A percentile compares a stretch with the other conserved stretches of the same genome.
These are phyloP conservation scores for Gymnothorax javanicus DNA, from an alignment of 2,797 vertebrate genomes.

Conservation along the genomic window DNA sequence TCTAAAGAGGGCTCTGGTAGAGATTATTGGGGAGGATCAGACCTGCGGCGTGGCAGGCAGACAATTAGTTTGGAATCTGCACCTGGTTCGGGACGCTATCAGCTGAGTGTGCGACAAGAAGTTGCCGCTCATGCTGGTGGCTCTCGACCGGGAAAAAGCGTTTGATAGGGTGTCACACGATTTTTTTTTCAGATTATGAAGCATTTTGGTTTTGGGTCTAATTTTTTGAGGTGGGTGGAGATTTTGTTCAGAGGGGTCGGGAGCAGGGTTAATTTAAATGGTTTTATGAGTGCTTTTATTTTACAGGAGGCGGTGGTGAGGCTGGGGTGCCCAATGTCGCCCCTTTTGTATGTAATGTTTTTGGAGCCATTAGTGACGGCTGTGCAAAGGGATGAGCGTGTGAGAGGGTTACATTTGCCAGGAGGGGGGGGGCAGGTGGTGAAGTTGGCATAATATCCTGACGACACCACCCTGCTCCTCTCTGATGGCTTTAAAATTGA, in stretches of 20 bases:
- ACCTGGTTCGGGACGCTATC: too few relatives aligned
- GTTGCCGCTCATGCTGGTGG: too few relatives aligned
- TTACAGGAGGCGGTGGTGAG: slow-evolving; percentile 19
- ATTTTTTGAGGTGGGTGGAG: neutral
- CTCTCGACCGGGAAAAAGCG: slow-evolving; percentile 3
- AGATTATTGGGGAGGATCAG: too few relatives aligned
- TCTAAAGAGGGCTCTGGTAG: neutral
- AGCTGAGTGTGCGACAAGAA: too few relatives aligned
- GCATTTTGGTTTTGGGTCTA: slow-evolving; percentile 7
- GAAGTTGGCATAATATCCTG: too few relatives aligned
- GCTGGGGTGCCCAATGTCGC: slow-evolving; percentile 34
- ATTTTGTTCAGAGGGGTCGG: neutral
- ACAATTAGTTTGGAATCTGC: too few relatives aligned
- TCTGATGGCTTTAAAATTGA: neutral
- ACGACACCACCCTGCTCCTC: too few relatives aligned
- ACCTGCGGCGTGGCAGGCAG: too few relatives aligned
- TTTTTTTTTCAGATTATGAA: slow-evolving; percentile 1
- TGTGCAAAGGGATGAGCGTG: neutral
- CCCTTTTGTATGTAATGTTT: slow-evolving; percentile 18
- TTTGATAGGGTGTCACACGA: neutral
- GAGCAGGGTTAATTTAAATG: slow-evolving; percentile 9
- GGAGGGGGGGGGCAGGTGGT: neutral
- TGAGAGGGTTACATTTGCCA: neutral
- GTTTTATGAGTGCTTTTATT: neutral
- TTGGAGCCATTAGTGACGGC: neutral